phyloP scores from a whole-genome alignment of 2,797 vertebrate genomes.

The Gallinago nigripennis region DNA sequence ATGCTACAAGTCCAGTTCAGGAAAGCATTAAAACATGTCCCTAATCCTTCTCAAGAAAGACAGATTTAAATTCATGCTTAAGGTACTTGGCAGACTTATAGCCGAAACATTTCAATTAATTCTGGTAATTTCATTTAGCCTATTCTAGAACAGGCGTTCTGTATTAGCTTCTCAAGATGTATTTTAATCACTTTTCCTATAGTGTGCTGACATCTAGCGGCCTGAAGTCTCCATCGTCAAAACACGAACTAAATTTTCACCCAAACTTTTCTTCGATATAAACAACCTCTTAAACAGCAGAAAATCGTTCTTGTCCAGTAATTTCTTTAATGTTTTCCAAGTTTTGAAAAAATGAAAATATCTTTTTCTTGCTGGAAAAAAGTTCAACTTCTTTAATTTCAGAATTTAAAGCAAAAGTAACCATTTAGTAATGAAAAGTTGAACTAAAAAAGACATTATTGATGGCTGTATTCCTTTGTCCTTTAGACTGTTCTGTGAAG shows the following conservation, averaged over 20 bases:
- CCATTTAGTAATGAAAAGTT: not conserved
- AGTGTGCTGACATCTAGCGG: slow-evolving; percentile 74
- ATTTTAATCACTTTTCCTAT: not conserved
- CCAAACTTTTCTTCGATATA: not conserved
- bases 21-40: not conserved
- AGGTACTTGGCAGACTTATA: not conserved
- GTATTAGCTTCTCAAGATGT: not conserved
- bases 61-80: not conserved
- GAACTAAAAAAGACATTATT: not conserved
- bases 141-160: not conserved
- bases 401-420: not conserved
- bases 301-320: not conserved
- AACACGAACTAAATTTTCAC: not conserved
- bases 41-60: not conserved
- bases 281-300: not conserved
- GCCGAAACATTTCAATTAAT: not conserved
- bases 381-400: not conserved
- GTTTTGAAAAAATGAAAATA: not conserved
- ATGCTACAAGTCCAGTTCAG: not conserved
- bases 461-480: not conserved
- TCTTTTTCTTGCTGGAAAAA: not conserved
- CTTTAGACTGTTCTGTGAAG: not conserved
- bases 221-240: not conserved
- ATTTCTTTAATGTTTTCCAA: not conserved
- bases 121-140: not conserved